Evolutionary conservation across 2,113 vertebrate genomes (phyloP).

Genomic region (Tauraco erythrolophus): DNA sequence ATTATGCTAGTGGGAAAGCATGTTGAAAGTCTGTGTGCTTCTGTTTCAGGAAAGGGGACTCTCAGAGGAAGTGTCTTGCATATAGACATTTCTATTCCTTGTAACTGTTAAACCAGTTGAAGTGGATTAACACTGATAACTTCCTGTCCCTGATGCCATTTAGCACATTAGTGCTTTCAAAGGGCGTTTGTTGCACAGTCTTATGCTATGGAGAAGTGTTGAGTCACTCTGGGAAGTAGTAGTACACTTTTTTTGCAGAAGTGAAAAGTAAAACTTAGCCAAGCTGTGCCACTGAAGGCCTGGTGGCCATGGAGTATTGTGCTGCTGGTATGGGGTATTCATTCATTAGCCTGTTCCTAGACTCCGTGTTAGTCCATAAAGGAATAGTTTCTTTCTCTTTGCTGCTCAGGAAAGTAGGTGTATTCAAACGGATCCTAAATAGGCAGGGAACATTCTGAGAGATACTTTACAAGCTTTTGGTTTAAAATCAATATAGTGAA

Average conservation of each 20-base stretch:
- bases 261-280: background rate
- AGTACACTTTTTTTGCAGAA: background rate
- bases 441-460: background rate
- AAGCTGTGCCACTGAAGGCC: background rate
- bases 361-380: background rate
- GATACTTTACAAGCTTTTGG: background rate
- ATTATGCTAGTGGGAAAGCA: conserved; percentile 25
- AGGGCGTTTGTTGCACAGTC: background rate
- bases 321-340: background rate
- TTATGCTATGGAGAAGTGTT: background rate
- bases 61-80: conserved; percentile 49
- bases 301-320: background rate
- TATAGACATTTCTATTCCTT: conserved; percentile 25
- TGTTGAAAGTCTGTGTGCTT: conserved; percentile 5
- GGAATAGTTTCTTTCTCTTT: background rate
- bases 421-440: background rate
- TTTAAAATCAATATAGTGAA: background rate
- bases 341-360: background rate
- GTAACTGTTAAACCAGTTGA: background rate
- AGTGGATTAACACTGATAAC: conserved; percentile 30
- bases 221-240: background rate
- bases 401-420: background rate
- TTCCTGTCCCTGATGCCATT: conserved; percentile 36
- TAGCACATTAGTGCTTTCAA: conserved; percentile 35
- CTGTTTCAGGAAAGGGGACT: background rate